These are phyloP conservation scores for Lophotriccus pileatus DNA, from an alignment of 2,797 vertebrate genomes.

Conservation along the genomic window DNA sequence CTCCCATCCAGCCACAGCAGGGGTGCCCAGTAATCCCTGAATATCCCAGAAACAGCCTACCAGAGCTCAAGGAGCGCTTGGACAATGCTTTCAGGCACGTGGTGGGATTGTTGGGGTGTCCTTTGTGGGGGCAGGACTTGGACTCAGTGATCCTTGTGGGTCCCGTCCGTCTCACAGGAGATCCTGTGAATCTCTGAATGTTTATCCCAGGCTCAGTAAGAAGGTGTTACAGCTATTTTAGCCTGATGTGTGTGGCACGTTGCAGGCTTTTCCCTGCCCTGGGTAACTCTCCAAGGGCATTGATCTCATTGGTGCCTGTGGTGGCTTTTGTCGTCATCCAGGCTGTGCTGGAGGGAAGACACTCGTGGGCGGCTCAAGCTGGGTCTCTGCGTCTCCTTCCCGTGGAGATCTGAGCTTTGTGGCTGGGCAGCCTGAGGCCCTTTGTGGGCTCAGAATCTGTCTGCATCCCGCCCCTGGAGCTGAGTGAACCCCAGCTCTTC, in stretches of 20 bases:
- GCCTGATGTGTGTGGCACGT: neutral
- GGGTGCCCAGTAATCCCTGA: rapidly evolving
- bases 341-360: neutral
- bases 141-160: neutral
- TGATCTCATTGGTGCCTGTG: rapidly evolving
- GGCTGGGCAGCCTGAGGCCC: neutral
- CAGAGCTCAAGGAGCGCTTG: neutral
- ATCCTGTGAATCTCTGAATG: neutral
- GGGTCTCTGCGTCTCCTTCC: neutral
- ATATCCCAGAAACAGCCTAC: neutral
- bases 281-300: neutral
- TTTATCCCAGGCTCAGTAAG: neutral
- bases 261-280: neutral
- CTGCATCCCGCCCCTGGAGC: neutral
- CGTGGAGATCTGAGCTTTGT: neutral
- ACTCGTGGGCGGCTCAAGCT: neutral
- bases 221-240: neutral
- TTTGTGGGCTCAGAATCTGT: neutral
- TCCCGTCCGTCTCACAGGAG: neutral
- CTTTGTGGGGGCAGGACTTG: neutral
- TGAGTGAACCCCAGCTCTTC: neutral
- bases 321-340: neutral
- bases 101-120: neutral
- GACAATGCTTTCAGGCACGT: rapidly evolving
- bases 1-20: neutral